Percentiles rank a stretch among this genome's conserved stretches.
Conservation (phyloP, 2,797 vertebrate species). For the Thunnus albacares region DNA sequence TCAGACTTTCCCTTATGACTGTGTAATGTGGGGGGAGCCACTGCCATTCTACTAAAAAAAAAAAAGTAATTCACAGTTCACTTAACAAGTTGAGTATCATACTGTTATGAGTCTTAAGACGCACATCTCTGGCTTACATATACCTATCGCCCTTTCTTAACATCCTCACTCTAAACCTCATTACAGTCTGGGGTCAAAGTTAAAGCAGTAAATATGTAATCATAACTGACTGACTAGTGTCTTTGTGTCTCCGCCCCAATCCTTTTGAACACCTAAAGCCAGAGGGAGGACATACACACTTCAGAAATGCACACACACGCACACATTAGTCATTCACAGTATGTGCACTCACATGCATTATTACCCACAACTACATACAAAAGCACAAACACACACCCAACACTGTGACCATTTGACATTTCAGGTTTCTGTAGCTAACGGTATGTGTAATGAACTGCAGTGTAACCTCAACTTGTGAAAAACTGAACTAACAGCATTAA, state of each 20-base stretch:
- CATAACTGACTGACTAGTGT: slow-evolving; percentile 18
- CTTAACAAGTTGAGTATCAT: not conserved
- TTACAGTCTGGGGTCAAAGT: slow-evolving; percentile 18
- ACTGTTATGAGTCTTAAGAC: not conserved
- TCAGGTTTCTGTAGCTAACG: slow-evolving; percentile 24
- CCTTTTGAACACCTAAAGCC: not conserved
- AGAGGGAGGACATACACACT: not conserved
- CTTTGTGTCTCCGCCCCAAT: slow-evolving; percentile 10
- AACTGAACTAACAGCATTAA: slow-evolving; percentile 8
- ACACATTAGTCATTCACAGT: not conserved
- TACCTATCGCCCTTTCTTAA: slow-evolving; percentile 20
- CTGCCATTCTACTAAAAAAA: too few relatives aligned
- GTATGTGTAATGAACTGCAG: slow-evolving; percentile 20
- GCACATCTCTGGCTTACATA: not conserved
- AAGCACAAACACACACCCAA: slow-evolving; percentile 14
- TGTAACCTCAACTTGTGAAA: slow-evolving; percentile 12
- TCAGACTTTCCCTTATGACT: not conserved
- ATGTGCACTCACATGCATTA: not conserved
- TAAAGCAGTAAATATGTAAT: slow-evolving; percentile 31
- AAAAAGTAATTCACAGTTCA: not conserved
- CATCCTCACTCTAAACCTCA: not conserved
- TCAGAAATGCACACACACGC: slow-evolving; percentile 11
- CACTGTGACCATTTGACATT: slow-evolving; percentile 18
- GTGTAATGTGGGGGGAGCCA: accelerated
- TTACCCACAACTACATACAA: slow-evolving; percentile 16